Conservation (phyloP, 2,888 invertebrate species). For the Tenthredo distinguenda region DNA sequence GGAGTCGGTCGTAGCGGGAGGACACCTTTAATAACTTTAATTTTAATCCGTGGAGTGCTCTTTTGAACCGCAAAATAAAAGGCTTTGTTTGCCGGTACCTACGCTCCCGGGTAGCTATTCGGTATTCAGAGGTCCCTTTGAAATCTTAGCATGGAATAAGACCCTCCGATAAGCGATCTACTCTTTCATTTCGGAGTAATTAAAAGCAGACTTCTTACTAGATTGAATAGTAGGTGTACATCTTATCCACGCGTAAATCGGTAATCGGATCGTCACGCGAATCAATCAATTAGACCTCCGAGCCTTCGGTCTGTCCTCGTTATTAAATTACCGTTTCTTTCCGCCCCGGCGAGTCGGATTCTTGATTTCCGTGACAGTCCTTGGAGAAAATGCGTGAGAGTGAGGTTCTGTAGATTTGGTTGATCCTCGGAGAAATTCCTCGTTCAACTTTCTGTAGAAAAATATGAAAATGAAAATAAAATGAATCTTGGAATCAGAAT, state of each 20-base stretch:
- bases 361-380: conserved; percentile 9
- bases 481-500: neutral
- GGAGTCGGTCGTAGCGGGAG: conserved; percentile 13
- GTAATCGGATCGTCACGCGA: neutral
- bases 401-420: neutral
- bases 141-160: neutral
- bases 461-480: neutral
- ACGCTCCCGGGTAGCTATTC: conserved; percentile 1
- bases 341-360: neutral
- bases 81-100: conserved; percentile 39
- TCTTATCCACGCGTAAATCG: conserved; percentile 6
- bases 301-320: neutral
- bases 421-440: neutral
- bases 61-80: conserved; percentile 63
- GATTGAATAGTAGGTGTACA: neutral
- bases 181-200: conserved; percentile 19
- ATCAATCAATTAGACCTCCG: neutral
- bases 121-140: conserved; percentile 6
- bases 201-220: conserved; percentile 9
- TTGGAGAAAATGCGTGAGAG: neutral
- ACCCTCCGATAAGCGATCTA: conserved; percentile 19
- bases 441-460: neutral
- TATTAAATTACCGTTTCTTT: conserved; percentile 23
- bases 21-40: conserved; percentile 62
- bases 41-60: conserved; percentile 66